A percentile compares a stretch with the other conserved stretches of the same genome.
Evolutionary conservation across 2,888 invertebrate genomes (phyloP).

Genomic region (Pandemis heparana): DNA sequence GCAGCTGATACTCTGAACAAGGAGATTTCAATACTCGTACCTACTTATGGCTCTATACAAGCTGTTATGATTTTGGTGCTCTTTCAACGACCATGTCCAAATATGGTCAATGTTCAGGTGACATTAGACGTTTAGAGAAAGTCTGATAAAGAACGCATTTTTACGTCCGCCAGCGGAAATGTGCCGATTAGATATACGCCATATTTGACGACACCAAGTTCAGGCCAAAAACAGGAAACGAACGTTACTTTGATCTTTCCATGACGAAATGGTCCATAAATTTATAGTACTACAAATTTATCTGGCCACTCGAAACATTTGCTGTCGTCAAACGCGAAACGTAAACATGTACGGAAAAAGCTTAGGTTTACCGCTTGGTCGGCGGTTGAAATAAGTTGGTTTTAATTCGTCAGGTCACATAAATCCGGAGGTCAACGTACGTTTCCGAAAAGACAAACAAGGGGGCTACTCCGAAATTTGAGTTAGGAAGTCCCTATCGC

Average conservation of each 20-base stretch:
- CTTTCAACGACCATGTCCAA: neutral
- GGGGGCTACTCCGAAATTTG: too few relatives aligned
- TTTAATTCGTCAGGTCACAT: slow-evolving; percentile 27
- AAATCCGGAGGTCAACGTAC: slow-evolving; percentile 37
- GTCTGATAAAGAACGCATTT: slow-evolving; percentile 2
- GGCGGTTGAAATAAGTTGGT: slow-evolving; percentile 18
- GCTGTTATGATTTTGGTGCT: neutral
- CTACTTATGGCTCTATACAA: too few relatives aligned
- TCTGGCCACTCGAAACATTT: neutral
- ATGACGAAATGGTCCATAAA: slow-evolving; percentile 35
- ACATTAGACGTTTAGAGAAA: slow-evolving; percentile 5
- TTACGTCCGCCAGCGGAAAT: slow-evolving; percentile 4
- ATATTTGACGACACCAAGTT: slow-evolving; percentile 10
- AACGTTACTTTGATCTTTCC: slow-evolving; percentile 29
- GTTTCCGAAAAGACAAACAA: slow-evolving; percentile 22
- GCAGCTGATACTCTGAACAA: too few relatives aligned
- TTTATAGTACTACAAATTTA: slow-evolving; percentile 30
- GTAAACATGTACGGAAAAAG: neutral
- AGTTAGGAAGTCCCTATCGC: too few relatives aligned
- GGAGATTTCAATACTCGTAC: too few relatives aligned
- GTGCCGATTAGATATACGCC: slow-evolving; percentile 3
- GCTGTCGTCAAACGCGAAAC: neutral
- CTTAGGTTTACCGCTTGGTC: slow-evolving; percentile 1
- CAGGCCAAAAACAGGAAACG: slow-evolving; percentile 23
- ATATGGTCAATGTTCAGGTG: slow-evolving; percentile 8